Conservation (phyloP, 2,888 invertebrate genomes). For the Cyclophora punctaria region DNA sequence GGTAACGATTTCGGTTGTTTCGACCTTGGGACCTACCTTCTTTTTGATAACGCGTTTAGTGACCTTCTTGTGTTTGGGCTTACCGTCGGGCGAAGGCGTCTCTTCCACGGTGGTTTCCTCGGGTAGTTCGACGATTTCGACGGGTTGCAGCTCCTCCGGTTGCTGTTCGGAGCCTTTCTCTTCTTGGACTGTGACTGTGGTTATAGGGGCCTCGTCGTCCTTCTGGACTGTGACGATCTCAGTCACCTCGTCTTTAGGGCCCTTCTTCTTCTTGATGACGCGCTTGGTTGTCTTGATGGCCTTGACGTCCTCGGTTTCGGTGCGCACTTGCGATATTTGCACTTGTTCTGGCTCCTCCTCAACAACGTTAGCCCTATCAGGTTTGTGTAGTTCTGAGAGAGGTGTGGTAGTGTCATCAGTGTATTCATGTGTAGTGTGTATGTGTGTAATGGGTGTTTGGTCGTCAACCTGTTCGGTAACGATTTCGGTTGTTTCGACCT, state of each 20-base stretch:
- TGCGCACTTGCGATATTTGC: conserved; percentile 10
- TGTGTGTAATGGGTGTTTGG: conserved; percentile 18
- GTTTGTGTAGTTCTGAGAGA: conserved; percentile 5
- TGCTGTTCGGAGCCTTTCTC: not conserved
- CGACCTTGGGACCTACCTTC: conserved; percentile 38
- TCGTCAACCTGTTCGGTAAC: conserved; percentile 34
- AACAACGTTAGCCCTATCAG: conserved; percentile 2
- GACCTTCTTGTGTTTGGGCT: conserved; percentile 32
- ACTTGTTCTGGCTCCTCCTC: conserved; percentile 16
- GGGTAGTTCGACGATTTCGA: not conserved
- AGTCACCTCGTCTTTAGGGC: conserved; percentile 10
- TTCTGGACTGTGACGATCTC: not conserved
- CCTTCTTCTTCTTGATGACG: conserved; percentile 21
- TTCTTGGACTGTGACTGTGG: not conserved
- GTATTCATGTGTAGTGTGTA: conserved; percentile 18
- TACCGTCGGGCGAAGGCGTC: conserved; percentile 5
- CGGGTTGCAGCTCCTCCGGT: not conserved
- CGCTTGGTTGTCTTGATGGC: conserved; percentile 26
- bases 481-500: conserved; percentile 25
- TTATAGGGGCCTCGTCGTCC: not conserved
- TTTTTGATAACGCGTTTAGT: conserved; percentile 47
- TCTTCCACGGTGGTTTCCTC: not conserved
- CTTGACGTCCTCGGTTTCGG: conserved; percentile 5
- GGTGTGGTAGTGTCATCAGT: conserved; percentile 17
- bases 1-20: conserved; percentile 26